These are phyloP conservation scores for Mormyrops boulengeri DNA, from an alignment of 2,797 vertebrate genomes.

Conservation along the genomic window DNA sequence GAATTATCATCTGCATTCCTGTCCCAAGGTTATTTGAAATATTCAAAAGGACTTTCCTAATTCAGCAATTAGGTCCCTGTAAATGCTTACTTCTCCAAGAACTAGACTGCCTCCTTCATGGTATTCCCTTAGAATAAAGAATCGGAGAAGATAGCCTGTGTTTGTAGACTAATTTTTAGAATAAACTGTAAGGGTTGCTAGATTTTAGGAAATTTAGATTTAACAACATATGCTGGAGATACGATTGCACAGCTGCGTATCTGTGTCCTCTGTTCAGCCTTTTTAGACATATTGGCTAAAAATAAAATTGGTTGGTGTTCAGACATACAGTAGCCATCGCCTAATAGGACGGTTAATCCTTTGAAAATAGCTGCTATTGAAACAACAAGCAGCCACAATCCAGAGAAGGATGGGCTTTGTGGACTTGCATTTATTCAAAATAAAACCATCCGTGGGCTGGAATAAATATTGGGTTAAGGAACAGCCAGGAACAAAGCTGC, in stretches of 20 bases:
- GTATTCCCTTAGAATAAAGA: background rate
- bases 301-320: background rate
- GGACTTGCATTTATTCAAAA: background rate
- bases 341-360: background rate
- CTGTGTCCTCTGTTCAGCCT: background rate
- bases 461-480: background rate
- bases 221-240: background rate
- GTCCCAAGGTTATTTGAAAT: background rate
- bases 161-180: background rate
- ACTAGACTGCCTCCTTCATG: background rate
- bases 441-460: background rate
- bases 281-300: background rate
- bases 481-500: background rate
- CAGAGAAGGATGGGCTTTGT: background rate
- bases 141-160: background rate
- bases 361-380: background rate
- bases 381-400: background rate
- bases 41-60: background rate
- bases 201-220: background rate
- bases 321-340: background rate
- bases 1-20: background rate
- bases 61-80: background rate
- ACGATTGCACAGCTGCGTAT: background rate
- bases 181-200: background rate
- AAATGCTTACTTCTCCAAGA: background rate